Percentiles rank a stretch among this genome's conserved stretches.
Conservation (phyloP, 64 coral and sea anemone genomes). For the Pocillopora damicornis region DNA sequence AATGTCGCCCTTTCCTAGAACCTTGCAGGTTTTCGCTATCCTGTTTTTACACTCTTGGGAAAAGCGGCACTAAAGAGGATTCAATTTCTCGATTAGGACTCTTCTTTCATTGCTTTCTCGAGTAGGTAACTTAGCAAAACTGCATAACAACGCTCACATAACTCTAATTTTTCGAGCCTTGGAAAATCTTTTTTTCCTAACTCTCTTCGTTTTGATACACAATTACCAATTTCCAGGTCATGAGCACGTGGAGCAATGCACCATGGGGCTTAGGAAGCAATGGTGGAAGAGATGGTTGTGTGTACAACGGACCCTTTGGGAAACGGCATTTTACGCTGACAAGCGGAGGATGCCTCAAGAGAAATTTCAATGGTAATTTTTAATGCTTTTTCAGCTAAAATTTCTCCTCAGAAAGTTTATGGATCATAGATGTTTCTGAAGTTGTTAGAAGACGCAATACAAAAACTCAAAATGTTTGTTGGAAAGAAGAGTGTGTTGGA, state of each 20-base stretch:
- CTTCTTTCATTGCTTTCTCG: background rate
- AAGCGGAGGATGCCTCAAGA: conserved; percentile 57
- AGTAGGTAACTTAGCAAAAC: background rate
- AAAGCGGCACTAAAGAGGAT: too few species aligned
- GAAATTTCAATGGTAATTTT: conserved; percentile 79
- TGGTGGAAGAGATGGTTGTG: conserved; percentile 64
- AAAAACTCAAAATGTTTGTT: too few species aligned
- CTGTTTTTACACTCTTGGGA: too few species aligned
- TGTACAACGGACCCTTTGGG: conserved; percentile 58
- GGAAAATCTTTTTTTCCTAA: background rate
- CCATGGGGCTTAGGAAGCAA: conserved; percentile 85
- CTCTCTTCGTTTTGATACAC: background rate
- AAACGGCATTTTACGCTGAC: conserved; percentile 36
- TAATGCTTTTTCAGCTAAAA: too few species aligned
- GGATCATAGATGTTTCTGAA: too few species aligned
- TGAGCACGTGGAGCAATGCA: conserved; percentile 59
- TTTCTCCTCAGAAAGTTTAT: too few species aligned
- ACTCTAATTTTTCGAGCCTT: background rate
- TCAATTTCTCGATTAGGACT: too few species aligned
- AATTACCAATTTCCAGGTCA: conserved; percentile 25
- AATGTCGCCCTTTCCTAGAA: too few species aligned
- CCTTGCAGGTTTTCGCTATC: too few species aligned
- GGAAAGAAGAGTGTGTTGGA: too few species aligned
- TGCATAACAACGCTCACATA: too few species aligned
- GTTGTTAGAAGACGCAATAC: too few species aligned